Conservation (phyloP, 2,113 vertebrate genomes). For the Okapia johnstoni region DNA sequence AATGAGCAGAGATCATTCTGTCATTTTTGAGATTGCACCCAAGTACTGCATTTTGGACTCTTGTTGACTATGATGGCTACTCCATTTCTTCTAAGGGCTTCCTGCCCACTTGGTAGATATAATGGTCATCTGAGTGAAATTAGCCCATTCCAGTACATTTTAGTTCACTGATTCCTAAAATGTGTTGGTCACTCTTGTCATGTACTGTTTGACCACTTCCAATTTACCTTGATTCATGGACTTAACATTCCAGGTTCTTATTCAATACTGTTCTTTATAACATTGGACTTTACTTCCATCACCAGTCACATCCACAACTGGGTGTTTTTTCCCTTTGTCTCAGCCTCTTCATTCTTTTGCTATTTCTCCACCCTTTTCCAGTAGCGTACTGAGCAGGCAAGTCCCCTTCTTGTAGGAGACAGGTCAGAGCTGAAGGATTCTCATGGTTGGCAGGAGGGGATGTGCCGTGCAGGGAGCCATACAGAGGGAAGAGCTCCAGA, state of each 20-base stretch:
- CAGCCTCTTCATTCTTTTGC: not conserved
- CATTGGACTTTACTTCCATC: not conserved
- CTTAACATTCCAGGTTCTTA: not conserved
- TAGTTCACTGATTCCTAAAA: not conserved
- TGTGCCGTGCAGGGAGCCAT: not conserved
- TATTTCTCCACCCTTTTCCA: not conserved
- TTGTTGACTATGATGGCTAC: not conserved
- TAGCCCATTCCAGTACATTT: fast-evolving
- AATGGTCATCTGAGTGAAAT: not conserved
- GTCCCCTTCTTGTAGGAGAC: not conserved
- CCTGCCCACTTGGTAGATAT: not conserved
- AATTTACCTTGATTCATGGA: not conserved
- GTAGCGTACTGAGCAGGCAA: not conserved
- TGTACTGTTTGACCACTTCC: not conserved
- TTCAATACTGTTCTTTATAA: not conserved
- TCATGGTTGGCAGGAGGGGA: not conserved
- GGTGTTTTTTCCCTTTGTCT: not conserved
- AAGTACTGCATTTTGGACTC: not conserved
- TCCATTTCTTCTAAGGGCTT: not conserved
- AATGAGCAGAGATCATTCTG: not conserved
- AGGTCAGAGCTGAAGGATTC: not conserved
- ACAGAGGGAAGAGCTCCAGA: not conserved
- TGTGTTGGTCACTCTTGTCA: not conserved
- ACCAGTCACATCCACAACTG: not conserved
- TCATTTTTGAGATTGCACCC: not conserved